These are phyloP conservation scores for Hirtodrosophila trivittata DNA, from an alignment of 2,888 invertebrate species.

Conservation along the genomic window DNA sequence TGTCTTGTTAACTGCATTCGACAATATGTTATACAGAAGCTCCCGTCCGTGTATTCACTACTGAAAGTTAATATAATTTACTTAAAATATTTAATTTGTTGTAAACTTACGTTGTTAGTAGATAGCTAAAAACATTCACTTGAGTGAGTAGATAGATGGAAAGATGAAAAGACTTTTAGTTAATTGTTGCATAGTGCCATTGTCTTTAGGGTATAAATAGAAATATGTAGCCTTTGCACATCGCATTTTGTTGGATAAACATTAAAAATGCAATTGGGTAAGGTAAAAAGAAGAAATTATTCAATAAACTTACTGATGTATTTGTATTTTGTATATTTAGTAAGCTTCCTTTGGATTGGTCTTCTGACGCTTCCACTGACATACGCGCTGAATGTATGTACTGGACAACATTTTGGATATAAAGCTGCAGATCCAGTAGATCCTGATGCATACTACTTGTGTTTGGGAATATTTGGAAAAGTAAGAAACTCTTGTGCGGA, in stretches of 20 bases:
- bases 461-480: constrained; percentile 58
- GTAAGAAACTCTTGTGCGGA: constrained; percentile 42
- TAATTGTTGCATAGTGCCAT: constrained; percentile 26
- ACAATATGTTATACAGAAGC: no score
- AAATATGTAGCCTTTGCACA: constrained; percentile 1
- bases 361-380: constrained; percentile 55
- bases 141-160: no score
- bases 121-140: no score
- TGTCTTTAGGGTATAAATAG: constrained; percentile 47
- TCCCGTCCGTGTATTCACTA: no score
- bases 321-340: constrained; percentile 22
- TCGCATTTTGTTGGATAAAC: constrained; percentile 42
- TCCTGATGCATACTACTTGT: constrained; percentile 49
- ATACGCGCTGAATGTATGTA: constrained; percentile 49
- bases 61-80: no score
- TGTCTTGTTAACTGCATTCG: no score
- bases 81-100: no score
- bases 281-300: no score
- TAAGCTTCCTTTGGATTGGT: constrained; percentile 56
- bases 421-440: constrained; percentile 49
- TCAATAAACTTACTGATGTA: no score
- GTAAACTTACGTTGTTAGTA: no score
- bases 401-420: constrained; percentile 58
- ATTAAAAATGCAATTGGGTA: constrained; percentile 63
- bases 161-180: constrained; percentile 37